A percentile compares a stretch with the other conserved stretches of the same genome.
Evolutionary conservation across 2,113 vertebrate genomes (phyloP).

Genomic region (Sus scrofa): DNA sequence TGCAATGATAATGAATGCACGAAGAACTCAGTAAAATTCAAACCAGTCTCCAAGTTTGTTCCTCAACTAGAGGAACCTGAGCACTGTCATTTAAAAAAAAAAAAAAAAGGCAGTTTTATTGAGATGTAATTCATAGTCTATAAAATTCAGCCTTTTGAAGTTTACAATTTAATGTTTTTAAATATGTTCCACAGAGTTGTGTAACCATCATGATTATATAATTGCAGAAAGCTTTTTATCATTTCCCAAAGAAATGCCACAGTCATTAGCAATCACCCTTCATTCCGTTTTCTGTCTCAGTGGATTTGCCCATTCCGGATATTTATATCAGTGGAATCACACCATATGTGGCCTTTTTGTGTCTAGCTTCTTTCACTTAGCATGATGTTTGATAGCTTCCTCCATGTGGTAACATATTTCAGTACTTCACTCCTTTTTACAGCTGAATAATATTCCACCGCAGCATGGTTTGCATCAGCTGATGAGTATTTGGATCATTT

Average conservation of each 20-base stretch:
- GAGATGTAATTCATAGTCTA: slow-evolving; percentile 6
- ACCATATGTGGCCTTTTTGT: neutral
- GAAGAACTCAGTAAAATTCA: slow-evolving; percentile 40
- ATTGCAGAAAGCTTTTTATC: neutral
- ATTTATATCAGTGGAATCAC: neutral
- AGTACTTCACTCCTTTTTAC: neutral
- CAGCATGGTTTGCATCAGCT: neutral
- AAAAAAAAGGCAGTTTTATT: neutral
- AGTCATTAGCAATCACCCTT: neutral
- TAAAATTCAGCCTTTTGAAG: slow-evolving; percentile 25
- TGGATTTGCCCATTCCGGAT: neutral
- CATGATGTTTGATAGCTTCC: neutral
- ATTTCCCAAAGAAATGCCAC: neutral
- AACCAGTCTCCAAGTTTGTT: slow-evolving; percentile 25
- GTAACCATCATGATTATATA: neutral
- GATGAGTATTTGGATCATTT: neutral
- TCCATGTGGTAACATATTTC: neutral
- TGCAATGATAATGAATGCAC: neutral
- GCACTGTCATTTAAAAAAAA: neutral
- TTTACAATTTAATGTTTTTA: neutral
- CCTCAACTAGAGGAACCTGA: neutral
- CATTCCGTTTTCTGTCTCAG: neutral
- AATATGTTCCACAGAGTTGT: neutral
- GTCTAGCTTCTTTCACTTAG: neutral
- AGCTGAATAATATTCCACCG: neutral